phyloP scores from a whole-genome alignment of 2,888 invertebrate species.

The Diplolepis rosae region DNA sequence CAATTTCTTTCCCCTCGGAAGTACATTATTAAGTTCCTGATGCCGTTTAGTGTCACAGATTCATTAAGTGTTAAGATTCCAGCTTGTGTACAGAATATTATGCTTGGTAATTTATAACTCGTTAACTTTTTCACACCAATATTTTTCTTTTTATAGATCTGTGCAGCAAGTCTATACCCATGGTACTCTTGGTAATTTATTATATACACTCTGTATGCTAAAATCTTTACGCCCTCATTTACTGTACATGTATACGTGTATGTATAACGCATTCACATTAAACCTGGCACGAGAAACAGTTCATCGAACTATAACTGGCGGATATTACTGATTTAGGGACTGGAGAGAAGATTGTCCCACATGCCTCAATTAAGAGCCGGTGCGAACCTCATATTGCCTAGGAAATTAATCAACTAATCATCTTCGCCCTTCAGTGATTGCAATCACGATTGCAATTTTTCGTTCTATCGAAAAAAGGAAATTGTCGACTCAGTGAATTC shows the following conservation, averaged over 20 bases:
- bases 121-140: conserved; percentile 4
- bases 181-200: neutral
- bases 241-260: neutral
- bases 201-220: conserved; percentile 25
- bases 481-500: conserved; percentile 13
- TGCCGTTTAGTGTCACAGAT: conserved; percentile 12
- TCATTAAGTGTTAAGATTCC: conserved; percentile 17
- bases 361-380: conserved; percentile 16
- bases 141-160: neutral
- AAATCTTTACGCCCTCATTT: conserved; percentile 3
- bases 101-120: conserved; percentile 11
- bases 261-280: neutral
- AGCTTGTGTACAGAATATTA: conserved; percentile 15
- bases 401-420: conserved; percentile 22
- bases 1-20: conserved; percentile 28
- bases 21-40: conserved; percentile 30
- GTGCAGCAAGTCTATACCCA: neutral
- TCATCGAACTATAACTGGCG: conserved; percentile 28
- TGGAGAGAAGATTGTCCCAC: conserved; percentile 4
- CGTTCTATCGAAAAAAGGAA: conserved; percentile 2
- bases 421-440: conserved; percentile 10
- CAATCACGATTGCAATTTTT: conserved; percentile 26
- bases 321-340: conserved; percentile 30
- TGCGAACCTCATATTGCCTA: conserved; percentile 18
- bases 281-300: conserved; percentile 19